A percentile compares a stretch with the other conserved stretches of the same genome.
Conservation (phyloP, 2,797 vertebrate species). For the Hipposideros larvatus region DNA sequence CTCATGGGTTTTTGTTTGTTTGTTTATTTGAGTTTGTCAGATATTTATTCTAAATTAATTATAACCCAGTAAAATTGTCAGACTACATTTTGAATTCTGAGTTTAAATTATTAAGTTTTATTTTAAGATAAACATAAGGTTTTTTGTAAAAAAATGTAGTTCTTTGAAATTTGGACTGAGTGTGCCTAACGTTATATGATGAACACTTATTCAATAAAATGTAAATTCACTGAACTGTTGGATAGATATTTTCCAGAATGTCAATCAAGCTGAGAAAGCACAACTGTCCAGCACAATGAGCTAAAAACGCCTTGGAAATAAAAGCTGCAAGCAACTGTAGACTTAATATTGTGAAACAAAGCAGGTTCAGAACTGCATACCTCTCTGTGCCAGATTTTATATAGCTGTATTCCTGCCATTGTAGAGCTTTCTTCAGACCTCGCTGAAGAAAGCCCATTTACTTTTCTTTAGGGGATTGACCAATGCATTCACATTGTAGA, state of each 20-base stretch:
- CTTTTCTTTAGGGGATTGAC: not conserved
- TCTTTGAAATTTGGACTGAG: not conserved
- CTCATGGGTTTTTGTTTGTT: not conserved
- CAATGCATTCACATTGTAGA: not conserved
- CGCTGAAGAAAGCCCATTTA: not conserved
- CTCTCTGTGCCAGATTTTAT: not conserved
- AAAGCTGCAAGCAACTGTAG: not conserved
- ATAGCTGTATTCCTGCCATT: not conserved
- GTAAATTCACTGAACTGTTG: not conserved
- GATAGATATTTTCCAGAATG: constrained; percentile 75
- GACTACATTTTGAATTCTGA: constrained; percentile 2
- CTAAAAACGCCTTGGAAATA: not conserved
- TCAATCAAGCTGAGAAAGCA: constrained; percentile 69
- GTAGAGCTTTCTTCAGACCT: not conserved
- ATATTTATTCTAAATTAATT: constrained; percentile 39
- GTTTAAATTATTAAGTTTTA: constrained; percentile 2
- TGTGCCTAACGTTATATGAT: not conserved
- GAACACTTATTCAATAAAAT: not conserved
- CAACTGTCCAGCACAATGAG: constrained; percentile 55
- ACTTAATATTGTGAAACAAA: constrained; percentile 67
- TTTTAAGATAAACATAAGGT: constrained; percentile 58
- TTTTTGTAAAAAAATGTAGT: not conserved
- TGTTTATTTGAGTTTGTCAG: constrained; percentile 32
- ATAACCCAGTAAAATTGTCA: constrained; percentile 40
- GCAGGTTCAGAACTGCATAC: constrained; percentile 25